Conservation (phyloP, 2,797 vertebrate species). For the Loris lydekkerianus region DNA sequence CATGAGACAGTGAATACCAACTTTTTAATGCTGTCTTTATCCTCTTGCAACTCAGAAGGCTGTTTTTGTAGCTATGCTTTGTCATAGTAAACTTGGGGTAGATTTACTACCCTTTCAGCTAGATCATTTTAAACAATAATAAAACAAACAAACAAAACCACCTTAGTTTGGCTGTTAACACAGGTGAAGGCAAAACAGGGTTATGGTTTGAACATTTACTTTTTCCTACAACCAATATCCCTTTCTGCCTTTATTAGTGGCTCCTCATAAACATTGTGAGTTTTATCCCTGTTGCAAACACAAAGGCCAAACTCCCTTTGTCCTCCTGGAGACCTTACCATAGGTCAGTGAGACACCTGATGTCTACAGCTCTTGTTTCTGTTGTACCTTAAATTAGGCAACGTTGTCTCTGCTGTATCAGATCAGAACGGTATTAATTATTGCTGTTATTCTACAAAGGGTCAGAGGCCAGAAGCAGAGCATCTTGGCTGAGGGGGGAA, state of each 20-base stretch:
- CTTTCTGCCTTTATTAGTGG: background rate
- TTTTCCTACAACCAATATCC: slow-evolving; percentile 14
- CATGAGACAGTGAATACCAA: slow-evolving; percentile 65
- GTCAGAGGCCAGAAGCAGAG: background rate
- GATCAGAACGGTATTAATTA: background rate
- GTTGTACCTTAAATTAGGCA: slow-evolving; percentile 17
- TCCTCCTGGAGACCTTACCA: background rate
- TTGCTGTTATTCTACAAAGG: background rate
- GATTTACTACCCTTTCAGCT: slow-evolving; percentile 65
- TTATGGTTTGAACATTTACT: slow-evolving; percentile 25
- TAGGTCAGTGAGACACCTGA: background rate
- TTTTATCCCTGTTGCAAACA: slow-evolving; percentile 16
- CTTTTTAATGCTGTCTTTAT: slow-evolving; percentile 11
- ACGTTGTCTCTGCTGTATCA: background rate
- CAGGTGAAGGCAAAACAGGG: background rate
- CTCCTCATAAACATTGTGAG: background rate
- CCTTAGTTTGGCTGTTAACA: background rate
- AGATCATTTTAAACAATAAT: slow-evolving; percentile 65
- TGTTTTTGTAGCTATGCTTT: slow-evolving; percentile 36
- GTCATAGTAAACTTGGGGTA: slow-evolving; percentile 54
- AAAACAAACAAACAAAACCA: slow-evolving; percentile 19
- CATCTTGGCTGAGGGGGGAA: background rate
- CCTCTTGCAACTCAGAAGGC: slow-evolving; percentile 57
- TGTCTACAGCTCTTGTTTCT: background rate
- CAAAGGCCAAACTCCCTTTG: background rate